phyloP scores from a whole-genome alignment of 2,113 vertebrate genomes.

The Zosterops borbonicus region DNA sequence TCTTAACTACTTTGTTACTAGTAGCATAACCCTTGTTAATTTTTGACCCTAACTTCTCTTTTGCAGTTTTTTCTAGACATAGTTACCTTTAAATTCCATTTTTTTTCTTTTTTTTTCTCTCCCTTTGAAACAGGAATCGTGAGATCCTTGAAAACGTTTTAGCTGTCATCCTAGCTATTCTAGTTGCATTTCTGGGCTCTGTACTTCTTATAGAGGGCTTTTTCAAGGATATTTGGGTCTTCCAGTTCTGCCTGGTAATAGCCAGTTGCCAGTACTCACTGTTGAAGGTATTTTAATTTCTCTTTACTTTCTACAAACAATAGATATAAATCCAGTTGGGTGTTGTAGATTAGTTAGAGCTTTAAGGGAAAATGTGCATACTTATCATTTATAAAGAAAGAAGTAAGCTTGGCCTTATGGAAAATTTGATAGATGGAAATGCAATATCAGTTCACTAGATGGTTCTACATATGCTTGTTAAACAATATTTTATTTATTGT shows the following conservation, averaged over 20 bases:
- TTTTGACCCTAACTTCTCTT: background rate
- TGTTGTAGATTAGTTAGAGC: background rate
- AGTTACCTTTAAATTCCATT: background rate
- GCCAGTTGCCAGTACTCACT: conserved; percentile 98
- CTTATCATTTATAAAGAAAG: background rate
- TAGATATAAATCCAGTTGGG: background rate
- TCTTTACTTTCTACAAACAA: background rate
- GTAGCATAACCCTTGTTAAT: background rate
- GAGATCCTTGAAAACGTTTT: conserved; percentile 95
- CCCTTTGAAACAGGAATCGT: conserved; percentile 83
- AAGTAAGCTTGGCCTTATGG: background rate
- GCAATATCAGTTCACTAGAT: background rate
- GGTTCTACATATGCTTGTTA: background rate
- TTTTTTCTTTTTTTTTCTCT: background rate
- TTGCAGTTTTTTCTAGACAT: background rate
- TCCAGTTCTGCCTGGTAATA: conserved; percentile 99
- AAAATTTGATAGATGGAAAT: background rate
- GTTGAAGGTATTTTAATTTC: conserved; percentile 84
- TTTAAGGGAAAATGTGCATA: background rate
- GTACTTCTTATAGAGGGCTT: conserved; percentile 93
- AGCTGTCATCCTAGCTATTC: conserved; percentile 90
- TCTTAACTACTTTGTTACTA: background rate
- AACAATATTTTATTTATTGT: background rate
- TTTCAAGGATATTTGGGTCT: conserved; percentile 99
- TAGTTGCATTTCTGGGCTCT: conserved; percentile 96